Evolutionary conservation across 2,113 vertebrate genomes (phyloP).

Genomic region (Chascanopsetta lugubris): DNA sequence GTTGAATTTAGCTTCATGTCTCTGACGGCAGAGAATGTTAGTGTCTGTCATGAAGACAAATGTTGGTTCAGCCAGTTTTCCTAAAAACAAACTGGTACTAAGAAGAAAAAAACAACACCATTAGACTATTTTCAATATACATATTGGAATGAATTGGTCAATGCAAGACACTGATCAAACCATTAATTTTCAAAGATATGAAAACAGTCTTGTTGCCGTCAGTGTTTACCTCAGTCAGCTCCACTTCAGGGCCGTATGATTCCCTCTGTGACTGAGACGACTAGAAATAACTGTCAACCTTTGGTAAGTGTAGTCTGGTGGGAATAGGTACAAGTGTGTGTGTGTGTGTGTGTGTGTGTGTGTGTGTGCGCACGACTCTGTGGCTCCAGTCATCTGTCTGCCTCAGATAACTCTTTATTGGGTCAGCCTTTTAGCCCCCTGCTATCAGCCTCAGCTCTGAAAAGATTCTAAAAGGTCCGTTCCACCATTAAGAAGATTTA

Average conservation of each 20-base stretch:
- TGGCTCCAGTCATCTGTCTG: constrained; percentile 50
- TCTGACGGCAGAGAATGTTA: background rate
- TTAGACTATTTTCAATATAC: too few relatives aligned
- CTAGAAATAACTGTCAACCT: background rate
- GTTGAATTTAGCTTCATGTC: background rate
- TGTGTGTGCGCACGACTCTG: constrained; percentile 24
- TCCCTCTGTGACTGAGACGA: background rate
- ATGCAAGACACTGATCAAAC: background rate
- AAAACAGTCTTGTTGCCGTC: background rate
- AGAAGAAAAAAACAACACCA: background rate
- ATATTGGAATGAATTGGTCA: too few relatives aligned
- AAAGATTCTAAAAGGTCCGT: constrained; percentile 56
- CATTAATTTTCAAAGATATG: background rate
- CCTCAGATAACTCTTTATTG: constrained; percentile 50
- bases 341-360: background rate
- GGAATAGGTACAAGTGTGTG: background rate
- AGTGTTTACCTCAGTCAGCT: background rate
- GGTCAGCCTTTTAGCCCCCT: constrained; percentile 44
- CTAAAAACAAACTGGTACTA: background rate
- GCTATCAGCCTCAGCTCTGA: constrained; percentile 34
- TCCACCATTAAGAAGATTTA: constrained; percentile 40
- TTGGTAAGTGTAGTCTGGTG: background rate
- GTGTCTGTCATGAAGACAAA: background rate
- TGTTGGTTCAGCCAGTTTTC: background rate
- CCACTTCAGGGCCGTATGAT: background rate